Evolutionary conservation across 2,113 vertebrate genomes (phyloP), one percentile per base, ranked within the genome.

Genomic region (Gobius niger): DNA sequence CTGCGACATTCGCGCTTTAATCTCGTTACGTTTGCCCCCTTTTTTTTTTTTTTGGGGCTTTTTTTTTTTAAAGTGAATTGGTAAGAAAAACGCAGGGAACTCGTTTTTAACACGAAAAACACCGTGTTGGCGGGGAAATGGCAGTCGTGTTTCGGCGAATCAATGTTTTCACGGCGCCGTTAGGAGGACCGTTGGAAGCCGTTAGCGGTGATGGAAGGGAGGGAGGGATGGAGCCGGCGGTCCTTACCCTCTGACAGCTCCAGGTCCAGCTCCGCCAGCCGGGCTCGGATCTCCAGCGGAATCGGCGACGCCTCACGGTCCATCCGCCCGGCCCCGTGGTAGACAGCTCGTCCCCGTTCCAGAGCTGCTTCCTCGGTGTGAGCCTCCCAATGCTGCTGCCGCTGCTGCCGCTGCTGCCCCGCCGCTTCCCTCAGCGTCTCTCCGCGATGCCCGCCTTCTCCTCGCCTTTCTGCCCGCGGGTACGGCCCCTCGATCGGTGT

Each of bases 261-360:
- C 86, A 98, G 95, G 93, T 98, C 96, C 93, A 98, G 94, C 91
- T 98, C 96, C 56, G 96, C 96, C 87, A 98, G 91, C 77, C 96
- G 94, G 87, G 96, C 96, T 89, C 96, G 83, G 92, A 97, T 95
- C 92, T 97, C 96, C 93, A 97, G 85, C 57, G 96, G 95, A 82
- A 97, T 92, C 73, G 95, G 94, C 90, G 96, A 93, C 88, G 95
- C 94, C 89, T 97, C 96, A 67, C 96, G 95, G 88, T 97, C 96
- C 96, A 98, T 98, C 90, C 92, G 93, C 80, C 82, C 76, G 0
- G 70, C 62, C 16, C 81, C 19, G 81, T 70, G 75, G 68, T 72
- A 81, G 90, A 70, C 72, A 74, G 44, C 71, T 81, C 77, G 53
- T 56, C 53, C 53, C 13, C 53, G 53, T 10, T 56, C 53, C 53